Evolutionary conservation across 2,797 vertebrate genomes (phyloP), one percentile per base, ranked within the genome.

Genomic region (Serranus cabrilla): DNA sequence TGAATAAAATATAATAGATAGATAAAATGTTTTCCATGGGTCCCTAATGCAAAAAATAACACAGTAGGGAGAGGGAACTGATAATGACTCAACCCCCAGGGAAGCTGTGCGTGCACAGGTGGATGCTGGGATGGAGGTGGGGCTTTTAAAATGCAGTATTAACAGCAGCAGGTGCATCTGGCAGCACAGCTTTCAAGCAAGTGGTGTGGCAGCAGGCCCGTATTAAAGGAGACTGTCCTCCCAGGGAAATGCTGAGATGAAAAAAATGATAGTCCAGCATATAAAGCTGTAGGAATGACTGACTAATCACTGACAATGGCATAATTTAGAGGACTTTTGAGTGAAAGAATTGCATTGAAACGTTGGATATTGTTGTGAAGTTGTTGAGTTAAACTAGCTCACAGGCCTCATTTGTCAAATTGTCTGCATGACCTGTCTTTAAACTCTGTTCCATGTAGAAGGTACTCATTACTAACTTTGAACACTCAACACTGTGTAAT

Each of bases 371-470:
- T 31, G 27, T 31, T 31, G 27, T 31, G 27, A 31, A 31, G 27
- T 31, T 31, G 27, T 31, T 3, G 27, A 3, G 6, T 3, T 6
- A 31, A 72, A 59, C 46, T 61, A 27, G 60, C 42, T 68, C 10
- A 11, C 45, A 45, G 50, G 21, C 37, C 45, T 62, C 37, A 27
- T 68, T 77, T 52, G 62, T 65, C 45, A 12, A 71, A 66, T 66
- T 59, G 47, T 46, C 17, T 40, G 49, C 70, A 42, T 47, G n/a
- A 75, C 47, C 43, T 67, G 56, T 6, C 51, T 55, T 18, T 27
- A 75, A 45, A 37, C 49, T n/a, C 45, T n/a, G 11, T 7, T 62
- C 34, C 2, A 31, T 56, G 27, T 18, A 55, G 42, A 54, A 10
- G 6, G 17, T 40, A 12, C 50, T 58, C 16, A 51, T 57, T 63